Percentiles rank a stretch among this genome's conserved stretches.
Evolutionary conservation across 1,140 invertebrate species (phyloP).

Genomic region (Drosophila oshimai): DNA sequence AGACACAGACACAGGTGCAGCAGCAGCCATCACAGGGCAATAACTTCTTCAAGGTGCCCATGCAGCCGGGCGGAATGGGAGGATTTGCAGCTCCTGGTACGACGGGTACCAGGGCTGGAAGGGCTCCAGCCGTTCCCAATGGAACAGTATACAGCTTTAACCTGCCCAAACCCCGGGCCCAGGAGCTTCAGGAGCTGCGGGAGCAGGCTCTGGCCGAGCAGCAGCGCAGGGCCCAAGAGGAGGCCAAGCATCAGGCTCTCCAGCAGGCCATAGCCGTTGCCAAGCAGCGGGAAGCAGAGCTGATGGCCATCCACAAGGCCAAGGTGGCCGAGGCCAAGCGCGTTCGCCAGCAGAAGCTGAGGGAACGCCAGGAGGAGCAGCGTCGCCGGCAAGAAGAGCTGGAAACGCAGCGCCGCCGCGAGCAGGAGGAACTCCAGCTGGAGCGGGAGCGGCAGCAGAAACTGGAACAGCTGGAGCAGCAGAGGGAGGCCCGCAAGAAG

Average conservation of each 20-base stretch:
- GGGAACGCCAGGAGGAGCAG: slow-evolving; percentile 1
- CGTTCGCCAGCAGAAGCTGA: slow-evolving; percentile 1
- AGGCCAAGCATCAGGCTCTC: slow-evolving; percentile 38
- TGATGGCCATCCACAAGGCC: slow-evolving; percentile 30
- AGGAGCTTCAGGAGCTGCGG: not conserved
- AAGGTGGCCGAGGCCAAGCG: slow-evolving; percentile 28
- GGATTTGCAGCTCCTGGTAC: slow-evolving; percentile 4
- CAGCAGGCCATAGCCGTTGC: slow-evolving; percentile 46
- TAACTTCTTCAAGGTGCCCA: slow-evolving; percentile 59
- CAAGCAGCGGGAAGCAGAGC: slow-evolving; percentile 49
- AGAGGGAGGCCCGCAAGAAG: not conserved
- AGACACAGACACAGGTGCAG: not conserved
- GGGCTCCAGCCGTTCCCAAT: not conserved
- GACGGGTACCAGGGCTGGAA: too few species aligned
- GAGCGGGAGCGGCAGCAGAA: not conserved
- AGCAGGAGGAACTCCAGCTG: not conserved
- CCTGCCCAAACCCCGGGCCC: not conserved
- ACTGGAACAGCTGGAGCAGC: not conserved
- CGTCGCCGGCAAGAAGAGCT: slow-evolving; percentile 3
- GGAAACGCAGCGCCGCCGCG: not conserved
- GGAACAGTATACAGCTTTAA: slow-evolving; percentile 9
- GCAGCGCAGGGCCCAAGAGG: slow-evolving; percentile 19
- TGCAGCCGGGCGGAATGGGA: slow-evolving; percentile 1
- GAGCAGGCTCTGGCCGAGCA: not conserved
- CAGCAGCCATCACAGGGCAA: slow-evolving; percentile 11